Evolutionary conservation across 2,113 vertebrate species (phyloP).

Genomic region (Semicossyphus pulcher): DNA sequence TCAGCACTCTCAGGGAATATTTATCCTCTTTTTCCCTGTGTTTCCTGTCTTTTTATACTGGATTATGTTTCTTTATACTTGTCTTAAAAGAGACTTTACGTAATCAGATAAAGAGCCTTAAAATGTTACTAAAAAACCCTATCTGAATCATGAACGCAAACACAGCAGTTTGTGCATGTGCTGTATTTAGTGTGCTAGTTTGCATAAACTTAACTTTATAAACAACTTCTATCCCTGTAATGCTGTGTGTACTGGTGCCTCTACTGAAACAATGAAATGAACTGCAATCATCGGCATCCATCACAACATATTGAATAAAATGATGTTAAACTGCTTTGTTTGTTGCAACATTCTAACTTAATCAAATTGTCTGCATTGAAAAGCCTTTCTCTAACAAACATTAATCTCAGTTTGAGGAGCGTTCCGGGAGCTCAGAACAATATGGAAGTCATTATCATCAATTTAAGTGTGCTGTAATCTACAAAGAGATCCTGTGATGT

Average conservation of each 20-base stretch:
- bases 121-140: background rate
- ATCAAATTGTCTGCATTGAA: background rate
- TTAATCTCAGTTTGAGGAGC: background rate
- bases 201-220: background rate
- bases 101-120: background rate
- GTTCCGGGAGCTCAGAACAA: background rate
- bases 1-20: background rate
- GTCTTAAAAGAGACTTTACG: background rate
- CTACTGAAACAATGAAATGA: background rate
- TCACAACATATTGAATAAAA: background rate
- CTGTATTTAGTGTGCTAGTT: background rate
- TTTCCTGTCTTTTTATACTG: background rate
- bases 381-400: background rate
- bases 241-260: background rate
- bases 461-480: constrained; percentile 1
- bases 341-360: background rate
- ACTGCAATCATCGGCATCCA: background rate
- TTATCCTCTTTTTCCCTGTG: background rate
- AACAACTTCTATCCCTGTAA: background rate
- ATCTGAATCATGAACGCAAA: background rate
- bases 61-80: background rate
- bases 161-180: background rate
- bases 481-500: background rate
- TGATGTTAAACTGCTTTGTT: background rate
- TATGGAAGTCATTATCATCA: background rate